phyloP scores from a whole-genome alignment of 2,113 vertebrate species.

The Sialia sialis region DNA sequence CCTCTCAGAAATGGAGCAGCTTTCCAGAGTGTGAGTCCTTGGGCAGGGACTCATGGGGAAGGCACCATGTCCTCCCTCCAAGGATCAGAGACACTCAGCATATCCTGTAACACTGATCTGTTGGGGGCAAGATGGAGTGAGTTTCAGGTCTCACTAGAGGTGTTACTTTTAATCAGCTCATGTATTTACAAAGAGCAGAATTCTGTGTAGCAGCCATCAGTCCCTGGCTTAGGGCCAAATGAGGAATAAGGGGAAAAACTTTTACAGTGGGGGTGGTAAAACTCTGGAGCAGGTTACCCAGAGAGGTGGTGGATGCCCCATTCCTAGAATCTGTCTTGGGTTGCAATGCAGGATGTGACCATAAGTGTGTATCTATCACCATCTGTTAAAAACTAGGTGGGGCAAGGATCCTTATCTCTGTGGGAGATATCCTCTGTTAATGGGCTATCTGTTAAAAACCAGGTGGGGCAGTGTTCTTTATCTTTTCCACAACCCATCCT shows the following conservation, averaged over 20 bases:
- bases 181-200: background rate
- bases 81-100: background rate
- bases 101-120: background rate
- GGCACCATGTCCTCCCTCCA: background rate
- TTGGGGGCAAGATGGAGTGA: background rate
- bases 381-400: too few species aligned
- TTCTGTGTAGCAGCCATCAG: background rate
- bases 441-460: too few species aligned
- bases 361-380: too few species aligned
- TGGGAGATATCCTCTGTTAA: too few species aligned
- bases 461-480: too few species aligned
- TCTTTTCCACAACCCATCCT: too few species aligned
- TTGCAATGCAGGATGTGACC: too few species aligned
- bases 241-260: background rate
- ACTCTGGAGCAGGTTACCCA: background rate
- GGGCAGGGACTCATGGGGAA: background rate
- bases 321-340: background rate
- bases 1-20: background rate
- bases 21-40: background rate
- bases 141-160: background rate
- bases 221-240: background rate
- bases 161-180: background rate
- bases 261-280: background rate
- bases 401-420: too few species aligned
- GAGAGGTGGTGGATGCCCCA: background rate